Percentiles rank a stretch among this genome's conserved stretches.
Evolutionary conservation across 2,113 vertebrate species (phyloP).

Genomic region (Datnioides undecimradiatus): DNA sequence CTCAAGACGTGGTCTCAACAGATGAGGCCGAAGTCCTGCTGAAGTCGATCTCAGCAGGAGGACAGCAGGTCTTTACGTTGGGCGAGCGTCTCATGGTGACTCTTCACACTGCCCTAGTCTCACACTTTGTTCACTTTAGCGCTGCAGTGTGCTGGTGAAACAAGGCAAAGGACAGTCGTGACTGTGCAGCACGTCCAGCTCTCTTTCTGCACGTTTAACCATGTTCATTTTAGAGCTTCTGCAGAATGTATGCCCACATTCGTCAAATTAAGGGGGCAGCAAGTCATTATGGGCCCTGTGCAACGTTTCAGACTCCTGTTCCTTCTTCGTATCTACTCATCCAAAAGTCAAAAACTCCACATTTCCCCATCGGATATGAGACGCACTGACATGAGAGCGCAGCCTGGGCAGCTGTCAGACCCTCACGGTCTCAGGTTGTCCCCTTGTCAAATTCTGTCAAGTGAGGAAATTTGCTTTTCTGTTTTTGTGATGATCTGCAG

Average conservation of each 20-base stretch:
- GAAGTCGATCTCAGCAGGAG: background rate
- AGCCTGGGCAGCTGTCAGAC: background rate
- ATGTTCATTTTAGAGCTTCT: too few relatives aligned
- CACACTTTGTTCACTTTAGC: background rate
- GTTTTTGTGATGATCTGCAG: slow-evolving; percentile 4
- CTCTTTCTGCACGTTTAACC: background rate
- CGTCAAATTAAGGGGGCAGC: background rate
- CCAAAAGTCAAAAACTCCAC: background rate
- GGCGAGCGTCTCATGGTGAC: background rate
- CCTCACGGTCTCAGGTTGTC: background rate
- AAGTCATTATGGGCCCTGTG: too few relatives aligned
- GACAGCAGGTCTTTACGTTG: background rate
- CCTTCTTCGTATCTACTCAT: background rate
- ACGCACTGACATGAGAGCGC: background rate
- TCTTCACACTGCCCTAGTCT: slow-evolving; percentile 8
- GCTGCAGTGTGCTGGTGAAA: too few relatives aligned
- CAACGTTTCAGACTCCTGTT: background rate
- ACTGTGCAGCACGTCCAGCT: background rate
- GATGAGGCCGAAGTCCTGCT: background rate
- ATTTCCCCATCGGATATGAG: background rate
- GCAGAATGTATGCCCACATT: background rate
- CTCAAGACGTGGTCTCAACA: background rate
- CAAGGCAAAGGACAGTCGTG: background rate
- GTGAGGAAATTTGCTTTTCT: background rate
- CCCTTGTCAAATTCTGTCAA: slow-evolving; percentile 12